phyloP scores from a whole-genome alignment of 2,113 vertebrate genomes.

The human (Homo sapiens) region GRCh38 chr15:73390501-73391000 shows the following conservation, averaged over 20 bases:
- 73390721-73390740: neutral
- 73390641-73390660: neutral
- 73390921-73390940: conserved; percentile 9
- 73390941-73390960: neutral
- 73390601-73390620: neutral
- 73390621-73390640: neutral
- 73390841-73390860: conserved; percentile 48
- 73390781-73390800: conserved; percentile 26
- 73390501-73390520: neutral
- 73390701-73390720: neutral
- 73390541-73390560: neutral
- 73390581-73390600: neutral
- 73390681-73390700: neutral
- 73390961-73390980: neutral
- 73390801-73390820: conserved; percentile 46
- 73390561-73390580: neutral
- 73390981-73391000: neutral
- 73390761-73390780: conserved; percentile 11
- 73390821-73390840: conserved; percentile 5
- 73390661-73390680: neutral
- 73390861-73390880: conserved; percentile 20
- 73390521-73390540: neutral
- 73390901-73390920: neutral
- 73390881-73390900: conserved; percentile 71
- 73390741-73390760: neutral